A percentile compares a stretch with the other conserved stretches of the same genome.
Evolutionary conservation across 2,888 invertebrate species (phyloP).

Genomic region (Caenorhabditis macrosperma): DNA sequence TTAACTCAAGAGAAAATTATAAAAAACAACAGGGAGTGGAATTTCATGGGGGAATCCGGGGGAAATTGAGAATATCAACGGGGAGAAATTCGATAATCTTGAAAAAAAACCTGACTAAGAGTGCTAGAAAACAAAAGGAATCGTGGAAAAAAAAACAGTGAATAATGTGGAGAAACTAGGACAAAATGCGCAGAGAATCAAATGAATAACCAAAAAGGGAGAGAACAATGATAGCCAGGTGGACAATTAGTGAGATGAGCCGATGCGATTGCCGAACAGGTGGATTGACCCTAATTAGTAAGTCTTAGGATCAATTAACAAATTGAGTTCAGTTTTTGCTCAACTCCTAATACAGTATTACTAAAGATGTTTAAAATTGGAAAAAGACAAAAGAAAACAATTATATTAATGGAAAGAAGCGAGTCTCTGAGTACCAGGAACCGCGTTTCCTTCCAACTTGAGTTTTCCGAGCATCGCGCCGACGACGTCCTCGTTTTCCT

Average conservation of each 20-base stretch:
- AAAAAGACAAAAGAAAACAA: too few relatives aligned
- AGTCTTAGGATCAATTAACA: too few relatives aligned
- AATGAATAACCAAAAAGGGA: neutral
- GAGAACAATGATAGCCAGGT: neutral
- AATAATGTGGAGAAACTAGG: conserved; percentile 9
- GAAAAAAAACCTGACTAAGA: conserved; percentile 30
- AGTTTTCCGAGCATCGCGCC: conserved; percentile 52
- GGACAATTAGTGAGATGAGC: neutral
- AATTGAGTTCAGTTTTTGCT: too few relatives aligned
- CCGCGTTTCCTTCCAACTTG: conserved; percentile 51
- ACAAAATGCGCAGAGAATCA: conserved; percentile 12
- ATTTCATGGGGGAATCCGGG: neutral
- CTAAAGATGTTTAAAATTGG: too few relatives aligned
- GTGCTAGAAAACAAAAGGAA: neutral
- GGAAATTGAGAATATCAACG: neutral
- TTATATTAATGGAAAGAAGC: conserved; percentile 54
- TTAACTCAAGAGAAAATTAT: too few relatives aligned
- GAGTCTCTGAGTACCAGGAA: conserved; percentile 24
- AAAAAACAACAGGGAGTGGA: neutral
- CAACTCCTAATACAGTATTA: too few relatives aligned
- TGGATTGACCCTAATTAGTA: too few relatives aligned
- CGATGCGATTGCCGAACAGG: too few relatives aligned
- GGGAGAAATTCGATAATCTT: neutral
- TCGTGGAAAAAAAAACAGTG: conserved; percentile 8
- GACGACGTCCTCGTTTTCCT: conserved; percentile 16